A percentile compares a stretch with the other conserved stretches of the same genome.
These are phyloP conservation scores for Panzeria rudis DNA, from an alignment of 2,888 invertebrate species.

Conservation along the genomic window DNA sequence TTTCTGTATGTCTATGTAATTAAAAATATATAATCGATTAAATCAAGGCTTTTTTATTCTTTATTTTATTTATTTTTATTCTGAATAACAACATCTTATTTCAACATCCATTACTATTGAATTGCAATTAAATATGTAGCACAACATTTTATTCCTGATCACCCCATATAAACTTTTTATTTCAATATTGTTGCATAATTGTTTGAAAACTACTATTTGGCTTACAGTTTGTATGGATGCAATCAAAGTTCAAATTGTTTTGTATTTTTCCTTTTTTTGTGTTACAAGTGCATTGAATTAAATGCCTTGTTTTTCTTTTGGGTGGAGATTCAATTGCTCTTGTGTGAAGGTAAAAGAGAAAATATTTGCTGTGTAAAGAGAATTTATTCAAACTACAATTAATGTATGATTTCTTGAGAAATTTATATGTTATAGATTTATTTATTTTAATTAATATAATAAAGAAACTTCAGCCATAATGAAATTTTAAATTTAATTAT, in stretches of 20 bases:
- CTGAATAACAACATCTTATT: no score
- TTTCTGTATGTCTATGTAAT: no score
- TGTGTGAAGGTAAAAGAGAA: not conserved
- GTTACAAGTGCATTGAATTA: slow-evolving; percentile 41
- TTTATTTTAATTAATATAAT: no score
- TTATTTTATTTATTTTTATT: no score
- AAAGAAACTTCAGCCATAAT: no score
- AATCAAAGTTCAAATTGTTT: slow-evolving; percentile 24
- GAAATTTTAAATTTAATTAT: no score
- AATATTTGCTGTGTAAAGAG: not conserved
- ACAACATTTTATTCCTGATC: not conserved
- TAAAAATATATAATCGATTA: no score
- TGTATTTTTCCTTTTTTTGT: not conserved
- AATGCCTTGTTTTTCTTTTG: slow-evolving; percentile 33
- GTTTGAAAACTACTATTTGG: slow-evolving; percentile 14
- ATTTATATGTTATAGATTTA: no score
- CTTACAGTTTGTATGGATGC: not conserved
- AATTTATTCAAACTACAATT: not conserved
- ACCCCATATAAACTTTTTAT: not conserved
- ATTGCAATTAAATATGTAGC: no score
- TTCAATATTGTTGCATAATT: not conserved
- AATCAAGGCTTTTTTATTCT: no score
- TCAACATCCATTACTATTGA: no score
- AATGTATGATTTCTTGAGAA: not conserved
- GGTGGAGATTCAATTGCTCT: slow-evolving; percentile 26